These are phyloP conservation scores for Drosophila micromelanica DNA, from an alignment of 1,140 invertebrate genomes.

Conservation along the genomic window DNA sequence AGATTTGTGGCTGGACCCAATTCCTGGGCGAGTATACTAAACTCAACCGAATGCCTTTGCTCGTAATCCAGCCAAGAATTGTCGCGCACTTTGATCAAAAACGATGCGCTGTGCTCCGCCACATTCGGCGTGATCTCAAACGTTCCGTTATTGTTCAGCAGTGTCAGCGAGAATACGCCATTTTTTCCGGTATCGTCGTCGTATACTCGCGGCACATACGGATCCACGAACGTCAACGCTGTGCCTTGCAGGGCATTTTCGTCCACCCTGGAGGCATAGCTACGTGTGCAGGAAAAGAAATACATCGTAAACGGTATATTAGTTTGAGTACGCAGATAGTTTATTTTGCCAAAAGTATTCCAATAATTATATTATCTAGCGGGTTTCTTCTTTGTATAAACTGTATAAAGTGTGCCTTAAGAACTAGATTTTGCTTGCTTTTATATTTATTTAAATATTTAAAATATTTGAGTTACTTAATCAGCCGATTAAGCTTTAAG, in stretches of 20 bases:
- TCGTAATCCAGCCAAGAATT: conserved; percentile 93
- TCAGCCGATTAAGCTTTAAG: no score
- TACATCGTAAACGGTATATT: background rate
- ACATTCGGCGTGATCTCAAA: conserved; percentile 95
- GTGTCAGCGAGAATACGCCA: conserved; percentile 91
- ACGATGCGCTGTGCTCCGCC: conserved; percentile 91
- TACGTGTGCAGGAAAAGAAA: conserved; percentile 75
- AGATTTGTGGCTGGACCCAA: conserved; percentile 90
- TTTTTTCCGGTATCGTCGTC: conserved; percentile 92
- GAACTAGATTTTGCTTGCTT: background rate
- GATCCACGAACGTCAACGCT: conserved; percentile 88
- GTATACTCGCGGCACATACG: conserved; percentile 89
- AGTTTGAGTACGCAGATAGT: no score
- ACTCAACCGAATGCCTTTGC: conserved; percentile 88
- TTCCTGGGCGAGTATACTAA: conserved; percentile 92
- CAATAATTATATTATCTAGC: no score
- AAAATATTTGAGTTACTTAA: no score
- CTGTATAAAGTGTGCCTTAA: background rate
- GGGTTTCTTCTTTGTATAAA: no score
- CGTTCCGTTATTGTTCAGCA: conserved; percentile 93
- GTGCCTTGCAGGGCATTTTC: conserved; percentile 94
- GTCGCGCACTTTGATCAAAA: conserved; percentile 93
- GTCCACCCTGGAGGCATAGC: conserved; percentile 90
- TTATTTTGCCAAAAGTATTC: no score
- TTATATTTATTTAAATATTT: no score